A percentile compares a stretch with the other conserved stretches of the same genome.
phyloP scores from a whole-genome alignment of 2,113 vertebrate genomes.

The Hippoglossus stenolepis region DNA sequence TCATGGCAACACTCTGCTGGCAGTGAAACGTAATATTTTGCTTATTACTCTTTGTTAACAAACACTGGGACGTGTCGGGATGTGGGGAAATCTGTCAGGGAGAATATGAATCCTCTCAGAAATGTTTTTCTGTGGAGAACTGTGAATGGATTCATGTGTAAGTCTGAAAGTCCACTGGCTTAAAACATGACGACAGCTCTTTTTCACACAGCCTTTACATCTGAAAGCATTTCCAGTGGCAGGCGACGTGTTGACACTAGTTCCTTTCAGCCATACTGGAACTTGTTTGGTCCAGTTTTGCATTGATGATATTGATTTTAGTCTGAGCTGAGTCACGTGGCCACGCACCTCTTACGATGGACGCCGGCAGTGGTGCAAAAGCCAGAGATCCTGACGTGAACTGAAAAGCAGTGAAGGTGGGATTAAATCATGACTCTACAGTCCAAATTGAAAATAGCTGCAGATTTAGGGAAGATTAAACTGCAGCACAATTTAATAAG shows the following conservation, averaged over 20 bases:
- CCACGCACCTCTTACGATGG: background rate
- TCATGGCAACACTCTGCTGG: conserved; percentile 97
- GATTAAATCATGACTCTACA: conserved; percentile 52
- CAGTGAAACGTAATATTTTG: conserved; percentile 91
- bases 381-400: conserved; percentile 18
- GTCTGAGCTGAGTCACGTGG: background rate
- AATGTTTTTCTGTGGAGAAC: conserved; percentile 5
- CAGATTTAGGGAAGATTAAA: conserved; percentile 74
- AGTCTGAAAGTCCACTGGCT: too few relatives aligned
- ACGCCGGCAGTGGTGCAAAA: background rate
- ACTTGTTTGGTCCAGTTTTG: background rate
- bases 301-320: background rate
- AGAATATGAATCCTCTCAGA: conserved; percentile 13
- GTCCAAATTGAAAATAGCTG: conserved; percentile 59
- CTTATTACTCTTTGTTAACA: conserved; percentile 68
- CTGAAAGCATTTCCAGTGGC: background rate
- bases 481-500: conserved; percentile 59
- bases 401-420: conserved; percentile 35
- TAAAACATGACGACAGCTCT: background rate
- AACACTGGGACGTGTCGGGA: conserved; percentile 52
- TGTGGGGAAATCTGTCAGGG: conserved; percentile 49
- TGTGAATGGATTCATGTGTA: background rate
- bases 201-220: background rate
- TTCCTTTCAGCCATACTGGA: background rate
- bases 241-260: background rate